Base-by-base conservation (phyloP, 2,113 vertebrate genomes). In the Chaenogobius annularis region DNA sequence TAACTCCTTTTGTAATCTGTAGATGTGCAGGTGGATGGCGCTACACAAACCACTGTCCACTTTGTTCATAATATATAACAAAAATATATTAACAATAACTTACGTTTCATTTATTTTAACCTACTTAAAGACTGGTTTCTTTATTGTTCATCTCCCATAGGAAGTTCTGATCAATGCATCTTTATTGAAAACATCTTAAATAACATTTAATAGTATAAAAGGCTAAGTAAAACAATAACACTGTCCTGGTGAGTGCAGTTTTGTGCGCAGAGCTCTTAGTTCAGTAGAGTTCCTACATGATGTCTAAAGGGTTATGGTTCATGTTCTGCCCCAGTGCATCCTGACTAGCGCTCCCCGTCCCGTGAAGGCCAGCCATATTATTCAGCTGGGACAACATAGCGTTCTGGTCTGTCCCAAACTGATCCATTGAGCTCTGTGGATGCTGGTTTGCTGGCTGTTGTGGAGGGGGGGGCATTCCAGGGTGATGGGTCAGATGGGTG, bases 301-400 rank as follows among this genome's bases (percentile, higher is more conserved):
- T 96, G 95, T 98, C 94, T 95, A 98, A 94, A 92, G 96, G 92
- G 93, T 94, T 97, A 93, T 97, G 96, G 94, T 94, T 96, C 90
- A 98, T 94, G 78, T 94, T 96, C 92, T 96, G 91, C 87, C 94
- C 95, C 88, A 99, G 65, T 0, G 87, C 95, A 94, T 99, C 97
- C 86, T 96, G 94, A 89, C 93, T 92, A 69, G 91, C 94, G 0
- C 92, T 92, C 85, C 95, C 93, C 10, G 94, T 93, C 92, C 96
- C 94, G 56, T 97, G 96, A 79, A 99, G 95, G 81, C 93, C 94
- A 35, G 94, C 94, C 95, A 98, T 95, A 88, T 95, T 92, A 1
- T 96, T 93, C 61, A 97, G 94, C 92, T 98, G 96, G 70, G 97
- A 97, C 62, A 98, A 92, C 96, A 98, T 96, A 72, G 94, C 89